Conservation (phyloP, 2,888 invertebrate genomes). For the Pinctada fucata region DNA sequence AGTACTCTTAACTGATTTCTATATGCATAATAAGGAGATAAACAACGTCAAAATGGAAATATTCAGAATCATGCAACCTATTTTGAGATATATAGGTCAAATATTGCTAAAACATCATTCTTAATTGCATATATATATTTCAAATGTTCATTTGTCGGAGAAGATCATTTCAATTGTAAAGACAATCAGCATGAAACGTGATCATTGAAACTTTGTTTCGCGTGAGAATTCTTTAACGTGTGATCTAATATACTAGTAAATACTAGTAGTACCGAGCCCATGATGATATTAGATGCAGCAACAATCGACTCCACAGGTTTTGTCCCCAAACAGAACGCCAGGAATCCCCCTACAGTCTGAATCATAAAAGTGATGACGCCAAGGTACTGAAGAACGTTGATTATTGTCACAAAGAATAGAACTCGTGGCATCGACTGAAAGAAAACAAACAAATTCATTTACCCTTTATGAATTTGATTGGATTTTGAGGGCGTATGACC, state of each 20-base stretch:
- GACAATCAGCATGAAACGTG: not conserved
- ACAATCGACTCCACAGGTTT: slow-evolving; percentile 45
- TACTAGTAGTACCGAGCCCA: slow-evolving; percentile 38
- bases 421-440: slow-evolving; percentile 20
- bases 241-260: not conserved
- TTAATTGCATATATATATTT: too few relatives aligned
- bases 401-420: slow-evolving; percentile 2
- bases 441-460: not conserved
- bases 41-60: not conserved
- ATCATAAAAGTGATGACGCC: slow-evolving; percentile 15
- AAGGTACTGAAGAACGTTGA: slow-evolving; percentile 11
- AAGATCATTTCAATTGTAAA: not conserved
- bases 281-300: slow-evolving; percentile 48
- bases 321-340: slow-evolving; percentile 44
- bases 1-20: too few relatives aligned
- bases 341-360: slow-evolving; percentile 28
- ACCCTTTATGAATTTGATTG: too few relatives aligned
- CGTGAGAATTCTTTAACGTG: too few relatives aligned
- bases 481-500: too few relatives aligned
- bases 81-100: too few relatives aligned
- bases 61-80: too few relatives aligned
- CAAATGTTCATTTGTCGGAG: too few relatives aligned
- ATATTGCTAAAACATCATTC: too few relatives aligned
- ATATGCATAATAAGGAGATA: not conserved
- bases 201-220: not conserved